phyloP scores from a whole-genome alignment of 2,888 invertebrate species.

The Hydrotaea cyrtoneurina region DNA sequence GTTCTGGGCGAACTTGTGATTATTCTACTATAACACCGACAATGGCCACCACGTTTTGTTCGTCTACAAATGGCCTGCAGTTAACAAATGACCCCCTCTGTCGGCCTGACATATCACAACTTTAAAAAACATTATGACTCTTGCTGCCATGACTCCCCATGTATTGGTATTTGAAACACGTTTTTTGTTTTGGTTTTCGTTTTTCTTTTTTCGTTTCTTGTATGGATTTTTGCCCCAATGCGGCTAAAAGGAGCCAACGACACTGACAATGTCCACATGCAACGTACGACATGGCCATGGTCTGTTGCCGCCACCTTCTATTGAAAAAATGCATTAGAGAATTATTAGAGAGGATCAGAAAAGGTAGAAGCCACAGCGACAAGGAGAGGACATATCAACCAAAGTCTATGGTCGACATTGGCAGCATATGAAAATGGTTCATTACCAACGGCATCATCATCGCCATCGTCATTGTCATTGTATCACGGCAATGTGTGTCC shows the following conservation, averaged over 20 bases:
- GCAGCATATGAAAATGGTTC: not conserved
- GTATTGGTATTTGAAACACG: constrained; percentile 24
- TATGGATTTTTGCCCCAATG: not conserved
- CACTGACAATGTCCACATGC: constrained; percentile 13
- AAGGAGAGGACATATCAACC: not conserved
- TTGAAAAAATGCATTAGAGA: constrained; percentile 20
- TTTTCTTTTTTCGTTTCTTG: not conserved
- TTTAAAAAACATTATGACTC: not conserved
- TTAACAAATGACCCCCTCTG: constrained; percentile 17
- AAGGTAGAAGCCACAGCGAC: not conserved
- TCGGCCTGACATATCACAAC: not conserved
- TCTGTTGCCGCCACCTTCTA: not conserved
- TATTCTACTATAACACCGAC: constrained; percentile 50
- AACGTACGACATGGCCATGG: not conserved
- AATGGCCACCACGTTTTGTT: constrained; percentile 59
- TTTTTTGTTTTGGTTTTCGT: not conserved
- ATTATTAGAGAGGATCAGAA: constrained; percentile 10
- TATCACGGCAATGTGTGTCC: not conserved
- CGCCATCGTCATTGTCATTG: constrained; percentile 6
- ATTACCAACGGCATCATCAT: not conserved
- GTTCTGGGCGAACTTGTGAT: constrained; percentile 32
- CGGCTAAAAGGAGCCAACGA: not conserved
- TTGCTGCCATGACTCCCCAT: not conserved
- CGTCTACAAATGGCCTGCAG: constrained; percentile 44
- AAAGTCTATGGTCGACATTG: constrained; percentile 1